A percentile compares a stretch with the other conserved stretches of the same genome.
Conservation (phyloP, 2,797 vertebrate genomes). For the Glossophaga mutica region DNA sequence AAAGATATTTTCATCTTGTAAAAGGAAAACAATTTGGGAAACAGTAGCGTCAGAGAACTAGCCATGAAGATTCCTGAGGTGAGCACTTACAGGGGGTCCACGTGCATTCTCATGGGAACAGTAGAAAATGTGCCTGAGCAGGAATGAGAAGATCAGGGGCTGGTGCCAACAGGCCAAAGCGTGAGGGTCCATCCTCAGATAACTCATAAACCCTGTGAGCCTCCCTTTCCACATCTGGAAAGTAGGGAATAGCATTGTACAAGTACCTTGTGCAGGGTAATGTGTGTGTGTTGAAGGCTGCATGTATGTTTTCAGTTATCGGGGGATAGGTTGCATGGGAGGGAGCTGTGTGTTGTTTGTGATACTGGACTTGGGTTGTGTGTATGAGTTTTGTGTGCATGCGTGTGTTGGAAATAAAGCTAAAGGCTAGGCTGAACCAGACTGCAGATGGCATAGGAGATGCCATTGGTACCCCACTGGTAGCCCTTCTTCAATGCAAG, state of each 20-base stretch:
- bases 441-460: neutral
- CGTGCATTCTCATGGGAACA: rapidly evolving
- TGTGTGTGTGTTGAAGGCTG: neutral
- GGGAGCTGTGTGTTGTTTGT: neutral
- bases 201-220: neutral
- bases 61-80: neutral
- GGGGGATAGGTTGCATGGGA: neutral
- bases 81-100: neutral
- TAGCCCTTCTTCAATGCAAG: neutral
- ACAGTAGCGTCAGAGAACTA: neutral
- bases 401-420: too few relatives aligned
- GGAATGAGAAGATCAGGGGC: neutral
- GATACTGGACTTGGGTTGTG: neutral
- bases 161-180: neutral
- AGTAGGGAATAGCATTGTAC: neutral
- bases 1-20: neutral
- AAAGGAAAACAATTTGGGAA: neutral
- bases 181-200: neutral
- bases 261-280: neutral
- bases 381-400: neutral
- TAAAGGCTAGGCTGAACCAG: neutral
- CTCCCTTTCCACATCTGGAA: neutral
- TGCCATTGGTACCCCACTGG: too few relatives aligned
- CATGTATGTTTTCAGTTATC: neutral
- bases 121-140: neutral